Evolutionary conservation across 2,113 vertebrate species (phyloP).

Genomic region (Sorex fumeus): DNA sequence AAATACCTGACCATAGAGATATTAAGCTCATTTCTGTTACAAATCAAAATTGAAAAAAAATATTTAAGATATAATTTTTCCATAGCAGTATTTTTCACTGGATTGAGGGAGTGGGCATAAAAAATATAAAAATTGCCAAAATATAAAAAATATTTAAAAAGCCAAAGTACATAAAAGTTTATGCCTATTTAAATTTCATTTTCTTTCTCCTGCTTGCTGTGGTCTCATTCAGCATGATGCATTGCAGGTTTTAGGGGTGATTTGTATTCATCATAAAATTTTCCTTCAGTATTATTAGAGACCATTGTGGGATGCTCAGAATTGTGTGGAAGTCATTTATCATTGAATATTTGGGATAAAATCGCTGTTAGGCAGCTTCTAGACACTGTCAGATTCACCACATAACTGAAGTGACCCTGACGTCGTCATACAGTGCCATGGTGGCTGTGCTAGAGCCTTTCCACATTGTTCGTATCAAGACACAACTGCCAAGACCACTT

Average conservation of each 20-base stretch:
- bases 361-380: constrained; percentile 51
- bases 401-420: constrained; percentile 66
- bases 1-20: constrained; percentile 3
- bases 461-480: constrained; percentile 61
- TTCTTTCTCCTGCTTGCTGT: constrained; percentile 62
- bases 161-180: constrained; percentile 52
- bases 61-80: constrained; percentile 56
- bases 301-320: constrained; percentile 61
- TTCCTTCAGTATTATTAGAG: constrained; percentile 75
- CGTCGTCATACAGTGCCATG: neutral
- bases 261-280: constrained; percentile 81
- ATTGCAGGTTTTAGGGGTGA: constrained; percentile 71
- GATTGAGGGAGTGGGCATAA: neutral
- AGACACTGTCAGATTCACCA: constrained; percentile 69
- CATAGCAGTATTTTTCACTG: constrained; percentile 38
- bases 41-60: constrained; percentile 51
- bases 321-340: constrained; percentile 73
- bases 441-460: constrained; percentile 52
- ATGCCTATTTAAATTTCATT: constrained; percentile 66
- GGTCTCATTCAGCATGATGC: constrained; percentile 69
- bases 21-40: neutral
- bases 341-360: constrained; percentile 74
- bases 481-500: constrained; percentile 46
- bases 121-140: constrained; percentile 36
- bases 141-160: constrained; percentile 12